Evolutionary conservation across 2,113 vertebrate species (phyloP), one percentile per base, ranked within the genome.

Genomic region (Megaceryle torquata): DNA sequence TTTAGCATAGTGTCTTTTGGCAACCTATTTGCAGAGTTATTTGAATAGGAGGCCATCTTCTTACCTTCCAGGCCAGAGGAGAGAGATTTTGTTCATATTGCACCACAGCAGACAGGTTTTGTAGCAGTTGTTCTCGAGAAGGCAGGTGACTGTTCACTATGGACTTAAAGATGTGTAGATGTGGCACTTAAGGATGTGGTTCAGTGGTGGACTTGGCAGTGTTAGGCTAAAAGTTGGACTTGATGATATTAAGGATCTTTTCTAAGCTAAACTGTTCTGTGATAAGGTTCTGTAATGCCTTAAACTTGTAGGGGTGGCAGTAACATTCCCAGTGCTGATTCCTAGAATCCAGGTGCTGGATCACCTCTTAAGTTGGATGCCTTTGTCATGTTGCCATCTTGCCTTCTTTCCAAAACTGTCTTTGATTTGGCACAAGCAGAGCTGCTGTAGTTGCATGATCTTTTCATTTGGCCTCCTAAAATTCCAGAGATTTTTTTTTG

Each of bases 381-480:
- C 20, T 85, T 89, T 85, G 74, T 89, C 67, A 15, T 48, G 57
- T 60, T 91, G 89, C 92, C 74, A 50, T 94, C 63, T 11, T 41
- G 67, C 59, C 41, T 93, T 54, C 70, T 82, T 93, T 94, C 67
- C 67, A 56, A 60, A 87, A 79, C 61, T 76, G 11, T 89, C 81
- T 93, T 87, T 87, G 50, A 43, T 65, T 94, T 95, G 92, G 79
- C 92, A 64, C 20, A 65, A 85, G 5, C 50, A 85, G 33, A 29
- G 78, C 75, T 79, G 71, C 85, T 88, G 44, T 53, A 15, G 10
- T 82, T 94, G 85, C 0, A 5, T 54, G 85, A 91, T 91, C 70
- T 91, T 91, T 93, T 82, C 11, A 5, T 60, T 85, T 86, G 92
- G 85, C 70, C 78, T 94, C 43, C 50, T 53, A 61, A 85, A 88